A percentile compares a stretch with the other conserved stretches of the same genome.
phyloP scores from a whole-genome alignment of 92 coral and sea anemone species.

The Parazoanthus atlanticus region DNA sequence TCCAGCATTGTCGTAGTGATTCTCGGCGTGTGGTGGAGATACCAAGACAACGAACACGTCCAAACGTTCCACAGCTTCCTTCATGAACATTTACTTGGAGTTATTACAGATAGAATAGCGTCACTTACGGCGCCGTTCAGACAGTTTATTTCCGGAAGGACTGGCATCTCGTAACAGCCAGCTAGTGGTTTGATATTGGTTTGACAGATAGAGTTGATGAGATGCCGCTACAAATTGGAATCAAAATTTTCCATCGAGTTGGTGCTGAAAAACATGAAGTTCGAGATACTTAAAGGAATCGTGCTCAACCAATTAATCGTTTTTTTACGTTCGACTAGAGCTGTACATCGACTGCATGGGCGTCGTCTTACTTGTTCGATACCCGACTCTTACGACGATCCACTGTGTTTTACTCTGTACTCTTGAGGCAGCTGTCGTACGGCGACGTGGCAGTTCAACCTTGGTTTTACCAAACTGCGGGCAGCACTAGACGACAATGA shows the following conservation, averaged over 20 bases:
- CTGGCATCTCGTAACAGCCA: constrained; percentile 10
- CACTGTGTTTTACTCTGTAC: not conserved
- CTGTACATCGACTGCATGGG: not conserved
- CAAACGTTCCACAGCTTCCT: constrained; percentile 26
- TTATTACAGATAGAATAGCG: constrained; percentile 15
- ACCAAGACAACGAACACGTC: constrained; percentile 31
- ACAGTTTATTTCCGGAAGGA: constrained; percentile 19
- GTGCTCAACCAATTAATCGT: not conserved
- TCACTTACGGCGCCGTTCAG: constrained; percentile 14
- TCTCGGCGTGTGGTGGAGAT: constrained; percentile 37
- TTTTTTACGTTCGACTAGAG: not conserved
- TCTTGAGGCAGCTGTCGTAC: no score
- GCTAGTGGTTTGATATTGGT: not conserved
- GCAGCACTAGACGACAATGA: no score
- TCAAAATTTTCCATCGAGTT: not conserved
- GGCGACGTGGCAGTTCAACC: no score
- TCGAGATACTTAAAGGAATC: not conserved
- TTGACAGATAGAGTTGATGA: not conserved
- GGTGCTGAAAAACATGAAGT: not conserved
- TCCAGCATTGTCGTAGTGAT: constrained; percentile 19
- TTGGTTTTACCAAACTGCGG: no score
- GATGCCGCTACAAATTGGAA: not conserved
- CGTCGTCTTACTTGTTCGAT: not conserved
- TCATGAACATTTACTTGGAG: constrained; percentile 3
- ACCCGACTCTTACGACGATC: not conserved